phyloP scores from a whole-genome alignment of 2,888 invertebrate species.

The Drosophila aldrichi region DNA sequence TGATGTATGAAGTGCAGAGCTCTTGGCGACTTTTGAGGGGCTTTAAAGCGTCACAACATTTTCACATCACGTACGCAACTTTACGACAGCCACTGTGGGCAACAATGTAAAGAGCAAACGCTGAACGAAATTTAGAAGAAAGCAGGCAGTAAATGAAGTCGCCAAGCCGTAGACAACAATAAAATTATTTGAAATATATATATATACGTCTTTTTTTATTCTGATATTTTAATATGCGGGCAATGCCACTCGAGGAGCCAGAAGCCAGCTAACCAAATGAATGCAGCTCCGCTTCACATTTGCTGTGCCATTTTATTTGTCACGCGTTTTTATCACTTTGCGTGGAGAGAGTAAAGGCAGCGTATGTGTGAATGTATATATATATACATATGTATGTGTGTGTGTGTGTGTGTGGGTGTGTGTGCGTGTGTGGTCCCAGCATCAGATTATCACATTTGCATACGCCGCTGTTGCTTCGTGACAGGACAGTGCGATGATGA shows the following conservation, averaged over 20 bases:
- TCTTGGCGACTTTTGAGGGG: slow-evolving; percentile 32
- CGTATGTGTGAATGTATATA: not conserved
- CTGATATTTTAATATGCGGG: slow-evolving; percentile 72
- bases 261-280: slow-evolving; percentile 56
- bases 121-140: slow-evolving; percentile 19
- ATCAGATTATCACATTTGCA: slow-evolving; percentile 82
- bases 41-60: slow-evolving; percentile 36
- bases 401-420: slow-evolving; percentile 17
- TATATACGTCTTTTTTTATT: not conserved
- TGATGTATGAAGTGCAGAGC: slow-evolving; percentile 24
- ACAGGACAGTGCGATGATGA: slow-evolving; percentile 59
- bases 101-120: slow-evolving; percentile 55
- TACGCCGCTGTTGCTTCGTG: slow-evolving; percentile 65
- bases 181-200: slow-evolving; percentile 68
- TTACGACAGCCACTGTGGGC: slow-evolving; percentile 69
- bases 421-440: slow-evolving; percentile 38
- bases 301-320: slow-evolving; percentile 77
- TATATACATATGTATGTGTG: not conserved
- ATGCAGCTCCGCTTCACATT: slow-evolving; percentile 58
- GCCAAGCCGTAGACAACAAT: slow-evolving; percentile 67
- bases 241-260: slow-evolving; percentile 32
- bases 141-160: slow-evolving; percentile 51
- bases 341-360: slow-evolving; percentile 49
- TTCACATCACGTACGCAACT: slow-evolving; percentile 68
- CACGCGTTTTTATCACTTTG: slow-evolving; percentile 82